These are phyloP conservation scores for Actias luna DNA, from an alignment of 2,888 invertebrate genomes.

Conservation along the genomic window DNA sequence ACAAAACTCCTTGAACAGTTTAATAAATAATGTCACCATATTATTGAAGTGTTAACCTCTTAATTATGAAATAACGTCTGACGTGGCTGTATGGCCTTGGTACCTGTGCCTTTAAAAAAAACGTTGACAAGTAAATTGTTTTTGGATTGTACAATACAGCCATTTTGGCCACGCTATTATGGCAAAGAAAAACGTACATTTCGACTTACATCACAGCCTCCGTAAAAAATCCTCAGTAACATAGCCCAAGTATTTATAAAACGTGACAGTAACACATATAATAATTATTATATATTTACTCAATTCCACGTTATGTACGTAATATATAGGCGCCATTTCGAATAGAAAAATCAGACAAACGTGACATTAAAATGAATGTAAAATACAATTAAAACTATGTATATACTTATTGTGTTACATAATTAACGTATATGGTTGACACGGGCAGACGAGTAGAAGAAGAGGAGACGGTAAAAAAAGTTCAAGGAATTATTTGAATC, in stretches of 20 bases:
- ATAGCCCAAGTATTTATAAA: background rate
- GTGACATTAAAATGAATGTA: background rate
- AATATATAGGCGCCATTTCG: background rate
- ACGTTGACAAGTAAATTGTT: too few species aligned
- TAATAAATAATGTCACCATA: too few species aligned
- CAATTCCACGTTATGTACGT: background rate
- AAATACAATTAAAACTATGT: slow-evolving; percentile 11
- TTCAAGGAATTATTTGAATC: background rate
- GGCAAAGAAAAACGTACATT: background rate
- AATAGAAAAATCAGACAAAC: background rate
- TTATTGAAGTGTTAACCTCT: too few species aligned
- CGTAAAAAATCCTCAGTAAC: background rate
- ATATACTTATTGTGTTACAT: too few species aligned
- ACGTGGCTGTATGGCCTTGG: too few species aligned
- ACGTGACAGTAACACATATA: background rate
- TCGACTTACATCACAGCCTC: background rate
- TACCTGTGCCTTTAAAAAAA: too few species aligned
- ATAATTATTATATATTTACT: background rate
- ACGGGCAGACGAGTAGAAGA: background rate
- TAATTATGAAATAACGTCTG: too few species aligned
- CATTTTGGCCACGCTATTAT: background rate
- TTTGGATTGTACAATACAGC: too few species aligned
- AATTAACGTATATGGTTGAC: background rate
- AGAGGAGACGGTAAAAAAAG: background rate
- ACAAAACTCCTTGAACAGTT: too few species aligned